Evolutionary conservation across 2,797 vertebrate species (phyloP).

Genomic region (Cossypha dichroa): DNA sequence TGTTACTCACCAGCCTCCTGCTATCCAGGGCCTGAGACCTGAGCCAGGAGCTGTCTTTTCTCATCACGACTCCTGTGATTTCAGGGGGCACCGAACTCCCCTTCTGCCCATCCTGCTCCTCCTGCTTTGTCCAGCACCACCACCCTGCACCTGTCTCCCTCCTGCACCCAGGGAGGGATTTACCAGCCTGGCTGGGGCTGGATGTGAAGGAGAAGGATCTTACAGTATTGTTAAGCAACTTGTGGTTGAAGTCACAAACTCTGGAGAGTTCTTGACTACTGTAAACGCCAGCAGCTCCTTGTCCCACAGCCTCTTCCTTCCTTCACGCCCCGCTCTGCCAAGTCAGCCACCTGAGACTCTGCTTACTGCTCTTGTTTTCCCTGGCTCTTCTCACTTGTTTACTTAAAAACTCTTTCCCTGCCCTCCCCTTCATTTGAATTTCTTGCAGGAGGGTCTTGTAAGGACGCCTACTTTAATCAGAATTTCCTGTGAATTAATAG

Average conservation of each 20-base stretch:
- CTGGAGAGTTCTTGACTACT: slow-evolving; percentile 34
- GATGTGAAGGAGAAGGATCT: neutral
- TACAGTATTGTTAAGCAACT: slow-evolving; percentile 34
- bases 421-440: slow-evolving; percentile 42
- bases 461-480: slow-evolving; percentile 47
- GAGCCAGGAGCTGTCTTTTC: neutral
- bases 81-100: neutral
- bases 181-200: neutral
- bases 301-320: slow-evolving; percentile 58
- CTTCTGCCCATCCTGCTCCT: neutral
- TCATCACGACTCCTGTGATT: neutral
- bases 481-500: slow-evolving; percentile 23
- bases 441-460: slow-evolving; percentile 54
- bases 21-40: neutral
- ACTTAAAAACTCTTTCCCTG: slow-evolving; percentile 29
- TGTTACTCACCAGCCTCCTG: neutral
- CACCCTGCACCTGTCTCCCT: neutral
- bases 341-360: slow-evolving; percentile 61
- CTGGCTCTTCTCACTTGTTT: slow-evolving; percentile 57
- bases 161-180: neutral
- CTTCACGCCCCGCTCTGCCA: slow-evolving; percentile 11
- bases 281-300: neutral
- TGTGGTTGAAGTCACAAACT: slow-evolving; percentile 34
- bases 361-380: slow-evolving; percentile 46
- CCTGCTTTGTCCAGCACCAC: neutral